A percentile compares a stretch with the other conserved stretches of the same genome.
Evolutionary conservation across 2,797 vertebrate genomes (phyloP).

Genomic region (Poeciliopsis turneri): DNA sequence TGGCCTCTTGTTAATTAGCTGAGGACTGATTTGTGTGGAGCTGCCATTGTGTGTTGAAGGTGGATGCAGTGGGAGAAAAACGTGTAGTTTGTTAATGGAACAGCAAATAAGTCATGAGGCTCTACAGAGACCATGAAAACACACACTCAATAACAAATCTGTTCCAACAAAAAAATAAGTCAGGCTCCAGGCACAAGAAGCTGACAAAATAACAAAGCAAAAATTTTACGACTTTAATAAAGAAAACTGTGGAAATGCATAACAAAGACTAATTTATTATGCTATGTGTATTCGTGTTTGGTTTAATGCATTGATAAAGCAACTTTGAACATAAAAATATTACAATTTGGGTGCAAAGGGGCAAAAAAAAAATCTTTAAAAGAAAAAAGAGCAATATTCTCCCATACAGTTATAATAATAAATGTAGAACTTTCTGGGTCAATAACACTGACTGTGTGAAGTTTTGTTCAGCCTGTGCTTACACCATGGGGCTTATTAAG

Average conservation of each 20-base stretch:
- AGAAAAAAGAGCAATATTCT: not conserved
- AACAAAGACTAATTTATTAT: not conserved
- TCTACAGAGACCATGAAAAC: not conserved
- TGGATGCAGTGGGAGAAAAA: not conserved
- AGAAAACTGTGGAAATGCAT: not conserved
- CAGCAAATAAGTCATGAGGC: not conserved
- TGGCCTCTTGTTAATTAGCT: constrained; percentile 43
- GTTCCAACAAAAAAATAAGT: not conserved
- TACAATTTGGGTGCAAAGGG: not conserved
- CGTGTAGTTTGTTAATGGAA: not conserved
- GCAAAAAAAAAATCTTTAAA: not conserved
- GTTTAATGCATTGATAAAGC: not conserved
- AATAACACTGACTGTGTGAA: not conserved
- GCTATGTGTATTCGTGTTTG: not conserved
- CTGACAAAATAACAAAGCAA: not conserved
- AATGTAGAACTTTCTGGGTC: not conserved
- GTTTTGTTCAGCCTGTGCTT: not conserved
- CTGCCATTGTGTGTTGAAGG: not conserved
- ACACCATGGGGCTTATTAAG: not conserved
- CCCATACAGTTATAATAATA: not conserved
- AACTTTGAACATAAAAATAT: not conserved
- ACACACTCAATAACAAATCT: not conserved
- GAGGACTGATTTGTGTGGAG: constrained; percentile 22
- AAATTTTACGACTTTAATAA: not conserved
- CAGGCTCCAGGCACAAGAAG: not conserved